phyloP scores from a whole-genome alignment of 2,797 vertebrate species.

The Mycteria americana region DNA sequence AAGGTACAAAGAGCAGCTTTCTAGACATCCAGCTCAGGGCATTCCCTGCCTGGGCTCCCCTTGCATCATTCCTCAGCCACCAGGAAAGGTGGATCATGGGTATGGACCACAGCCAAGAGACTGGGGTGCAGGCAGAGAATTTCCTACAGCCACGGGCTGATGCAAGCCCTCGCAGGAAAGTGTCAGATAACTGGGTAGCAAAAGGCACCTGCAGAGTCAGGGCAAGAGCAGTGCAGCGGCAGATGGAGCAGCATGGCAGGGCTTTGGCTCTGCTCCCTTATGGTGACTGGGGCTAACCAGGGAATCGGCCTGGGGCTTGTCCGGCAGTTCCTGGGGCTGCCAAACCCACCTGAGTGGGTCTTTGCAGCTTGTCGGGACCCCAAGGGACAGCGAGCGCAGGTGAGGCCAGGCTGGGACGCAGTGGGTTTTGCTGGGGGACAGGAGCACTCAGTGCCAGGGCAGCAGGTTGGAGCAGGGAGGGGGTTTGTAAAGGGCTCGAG shows the following conservation, averaged over 20 bases:
- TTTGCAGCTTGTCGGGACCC: constrained; percentile 71
- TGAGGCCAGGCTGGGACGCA: background rate
- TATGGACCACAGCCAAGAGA: background rate
- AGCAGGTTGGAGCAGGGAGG: too few relatives aligned
- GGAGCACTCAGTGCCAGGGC: fast-evolving
- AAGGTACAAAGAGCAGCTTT: background rate
- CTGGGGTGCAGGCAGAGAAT: background rate
- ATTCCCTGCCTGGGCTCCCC: background rate
- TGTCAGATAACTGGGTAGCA: background rate
- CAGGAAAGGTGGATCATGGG: background rate
- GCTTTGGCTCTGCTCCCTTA: background rate
- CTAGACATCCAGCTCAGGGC: background rate
- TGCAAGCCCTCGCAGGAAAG: background rate
- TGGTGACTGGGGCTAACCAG: constrained; percentile 75
- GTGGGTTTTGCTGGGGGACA: background rate
- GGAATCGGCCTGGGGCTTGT: constrained; percentile 72
- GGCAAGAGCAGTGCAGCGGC: background rate
- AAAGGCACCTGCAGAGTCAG: background rate
- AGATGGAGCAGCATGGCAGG: background rate
- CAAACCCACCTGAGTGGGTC: constrained; percentile 5
- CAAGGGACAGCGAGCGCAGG: background rate
- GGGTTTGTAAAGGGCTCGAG: background rate
- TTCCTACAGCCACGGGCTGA: background rate
- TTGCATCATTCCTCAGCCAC: background rate
- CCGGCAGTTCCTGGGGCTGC: constrained; percentile 14